These are phyloP conservation scores for Augochlora pura DNA, from an alignment of 1,140 invertebrate species.

Conservation along the genomic window DNA sequence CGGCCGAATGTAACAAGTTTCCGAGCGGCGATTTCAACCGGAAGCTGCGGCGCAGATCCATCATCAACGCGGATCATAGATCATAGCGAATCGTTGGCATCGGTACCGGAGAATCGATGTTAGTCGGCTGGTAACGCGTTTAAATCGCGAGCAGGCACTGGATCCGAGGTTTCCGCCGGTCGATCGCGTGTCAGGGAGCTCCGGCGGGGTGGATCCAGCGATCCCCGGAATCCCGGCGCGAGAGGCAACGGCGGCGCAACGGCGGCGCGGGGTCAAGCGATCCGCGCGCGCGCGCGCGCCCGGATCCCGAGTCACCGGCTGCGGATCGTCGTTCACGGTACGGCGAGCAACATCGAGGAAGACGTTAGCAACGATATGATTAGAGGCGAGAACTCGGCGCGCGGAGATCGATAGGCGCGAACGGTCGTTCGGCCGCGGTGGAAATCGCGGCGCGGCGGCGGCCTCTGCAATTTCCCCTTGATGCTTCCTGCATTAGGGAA, in stretches of 20 bases:
- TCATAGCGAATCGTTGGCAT: no score
- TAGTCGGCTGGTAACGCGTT: neutral
- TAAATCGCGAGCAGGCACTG: neutral
- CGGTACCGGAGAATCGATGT: no score
- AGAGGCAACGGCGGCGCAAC: no score
- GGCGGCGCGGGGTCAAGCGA: slow-evolving; percentile 37
- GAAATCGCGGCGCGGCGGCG: slow-evolving; percentile 22
- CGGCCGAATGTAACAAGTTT: no score
- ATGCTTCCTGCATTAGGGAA: slow-evolving; percentile 32
- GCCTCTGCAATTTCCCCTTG: slow-evolving; percentile 28
- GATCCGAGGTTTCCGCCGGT: no score
- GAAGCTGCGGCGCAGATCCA: no score
- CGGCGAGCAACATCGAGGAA: slow-evolving; percentile 38
- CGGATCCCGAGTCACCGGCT: slow-evolving; percentile 19
- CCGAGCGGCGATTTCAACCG: no score
- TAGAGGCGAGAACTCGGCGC: slow-evolving; percentile 33
- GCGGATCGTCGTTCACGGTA: slow-evolving; percentile 38
- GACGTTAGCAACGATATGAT: slow-evolving; percentile 46
- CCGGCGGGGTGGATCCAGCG: slow-evolving; percentile 12
- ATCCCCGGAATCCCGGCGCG: neutral
- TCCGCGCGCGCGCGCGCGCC: no score
- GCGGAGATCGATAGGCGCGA: slow-evolving; percentile 21
- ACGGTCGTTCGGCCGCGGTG: slow-evolving; percentile 34
- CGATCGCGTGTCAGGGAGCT: slow-evolving; percentile 29
- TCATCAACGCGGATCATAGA: no score